Evolutionary conservation across 1,140 invertebrate species (phyloP).

Genomic region (Megalopta genalis): DNA sequence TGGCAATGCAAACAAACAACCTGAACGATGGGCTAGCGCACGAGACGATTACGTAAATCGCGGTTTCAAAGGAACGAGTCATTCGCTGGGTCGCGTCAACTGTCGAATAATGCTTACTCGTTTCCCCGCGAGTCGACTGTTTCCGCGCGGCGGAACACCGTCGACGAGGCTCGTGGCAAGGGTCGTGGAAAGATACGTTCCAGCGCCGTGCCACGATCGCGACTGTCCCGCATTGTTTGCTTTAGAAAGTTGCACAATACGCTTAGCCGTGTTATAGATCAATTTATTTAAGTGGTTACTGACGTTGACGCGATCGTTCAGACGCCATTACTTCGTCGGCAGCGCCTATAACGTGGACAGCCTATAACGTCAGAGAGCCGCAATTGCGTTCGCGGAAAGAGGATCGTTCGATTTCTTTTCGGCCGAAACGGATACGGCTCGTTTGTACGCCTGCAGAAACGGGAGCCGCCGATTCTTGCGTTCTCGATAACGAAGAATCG

Average conservation of each 20-base stretch:
- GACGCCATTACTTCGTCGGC: constrained; percentile 61
- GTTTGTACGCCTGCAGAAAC: too few relatives aligned
- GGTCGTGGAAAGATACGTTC: background rate
- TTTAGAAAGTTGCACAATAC: constrained; percentile 41
- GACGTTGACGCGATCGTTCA: constrained; percentile 50
- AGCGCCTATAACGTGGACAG: constrained; percentile 34
- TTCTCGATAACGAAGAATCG: too few relatives aligned
- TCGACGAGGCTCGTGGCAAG: too few relatives aligned
- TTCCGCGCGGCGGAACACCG: background rate
- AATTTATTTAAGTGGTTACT: constrained; percentile 68
- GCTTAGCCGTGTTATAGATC: constrained; percentile 60
- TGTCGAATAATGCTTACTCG: background rate
- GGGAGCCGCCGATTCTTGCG: too few relatives aligned
- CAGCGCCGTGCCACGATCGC: background rate
- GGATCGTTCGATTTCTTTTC: background rate
- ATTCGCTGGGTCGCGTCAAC: background rate
- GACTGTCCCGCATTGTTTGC: constrained; percentile 8
- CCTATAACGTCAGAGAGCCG: background rate
- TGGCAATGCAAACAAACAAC: constrained; percentile 72
- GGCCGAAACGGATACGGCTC: background rate
- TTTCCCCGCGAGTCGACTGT: background rate
- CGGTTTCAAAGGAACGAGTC: constrained; percentile 10
- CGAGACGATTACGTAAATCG: constrained; percentile 25
- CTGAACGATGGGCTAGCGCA: background rate
- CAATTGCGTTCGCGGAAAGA: constrained; percentile 15